Percentiles rank a stretch among this genome's conserved stretches.
These are phyloP conservation scores for Odontamblyopus lacepedii DNA, from an alignment of 2,797 vertebrate species.

Conservation along the genomic window DNA sequence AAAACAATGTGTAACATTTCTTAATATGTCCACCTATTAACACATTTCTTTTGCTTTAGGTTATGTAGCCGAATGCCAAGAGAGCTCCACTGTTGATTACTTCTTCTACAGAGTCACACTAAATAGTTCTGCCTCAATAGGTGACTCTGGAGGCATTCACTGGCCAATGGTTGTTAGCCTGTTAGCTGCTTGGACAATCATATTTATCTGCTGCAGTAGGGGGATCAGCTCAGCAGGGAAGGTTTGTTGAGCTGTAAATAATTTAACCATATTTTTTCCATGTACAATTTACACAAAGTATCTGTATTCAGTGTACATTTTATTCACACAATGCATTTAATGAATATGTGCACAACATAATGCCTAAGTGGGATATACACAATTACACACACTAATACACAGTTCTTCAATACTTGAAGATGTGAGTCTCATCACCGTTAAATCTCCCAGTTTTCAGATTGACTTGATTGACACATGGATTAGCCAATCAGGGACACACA, in stretches of 20 bases:
- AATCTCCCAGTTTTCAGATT: no score
- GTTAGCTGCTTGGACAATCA: conserved; percentile 81
- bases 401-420: no score
- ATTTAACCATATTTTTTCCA: background rate
- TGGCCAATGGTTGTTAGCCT: conserved; percentile 87
- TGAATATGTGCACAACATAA: no score
- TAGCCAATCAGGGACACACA: no score
- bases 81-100: conserved; percentile 88
- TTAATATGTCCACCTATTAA: background rate
- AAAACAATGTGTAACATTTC: background rate
- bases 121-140: conserved; percentile 81
- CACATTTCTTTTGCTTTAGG: conserved; percentile 60
- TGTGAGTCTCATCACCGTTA: no score
- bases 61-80: conserved; percentile 80
- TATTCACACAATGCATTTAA: no score
- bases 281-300: background rate
- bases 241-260: conserved; percentile 71
- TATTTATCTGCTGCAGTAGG: conserved; percentile 84
- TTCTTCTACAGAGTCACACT: conserved; percentile 91
- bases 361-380: no score
- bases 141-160: conserved; percentile 81
- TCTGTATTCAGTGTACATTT: background rate
- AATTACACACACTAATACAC: no score
- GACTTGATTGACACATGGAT: no score
- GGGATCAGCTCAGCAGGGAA: conserved; percentile 94